A percentile compares a stretch with the other conserved stretches of the same genome.
These are phyloP conservation scores for Lysiphlebus fabarum DNA, from an alignment of 1,140 invertebrate genomes.

Conservation along the genomic window DNA sequence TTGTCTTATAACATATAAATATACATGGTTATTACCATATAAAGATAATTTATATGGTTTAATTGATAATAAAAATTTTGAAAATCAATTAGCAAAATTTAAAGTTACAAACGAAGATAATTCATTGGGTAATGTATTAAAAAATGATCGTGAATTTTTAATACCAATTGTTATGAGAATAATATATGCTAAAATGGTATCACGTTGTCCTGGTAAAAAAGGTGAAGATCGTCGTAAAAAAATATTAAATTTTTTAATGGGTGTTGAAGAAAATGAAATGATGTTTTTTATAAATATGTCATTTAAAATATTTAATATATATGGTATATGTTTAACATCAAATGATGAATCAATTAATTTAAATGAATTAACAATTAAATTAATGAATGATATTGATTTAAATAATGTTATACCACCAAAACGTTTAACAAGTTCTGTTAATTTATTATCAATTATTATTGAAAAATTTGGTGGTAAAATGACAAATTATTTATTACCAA, in stretches of 20 bases:
- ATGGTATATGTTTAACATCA: slow-evolving; percentile 55
- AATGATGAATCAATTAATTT: slow-evolving; percentile 40
- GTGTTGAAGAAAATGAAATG: slow-evolving; percentile 75
- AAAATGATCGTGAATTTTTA: slow-evolving; percentile 70
- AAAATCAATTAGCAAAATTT: slow-evolving; percentile 77
- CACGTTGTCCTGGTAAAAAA: slow-evolving; percentile 67
- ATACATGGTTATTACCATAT: slow-evolving; percentile 73
- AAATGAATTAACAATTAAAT: slow-evolving; percentile 49
- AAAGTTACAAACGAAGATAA: slow-evolving; percentile 65
- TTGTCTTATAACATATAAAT: slow-evolving; percentile 81
- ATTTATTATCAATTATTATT: slow-evolving; percentile 75
- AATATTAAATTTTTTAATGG: slow-evolving; percentile 81
- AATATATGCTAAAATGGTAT: slow-evolving; percentile 85
- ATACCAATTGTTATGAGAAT: slow-evolving; percentile 82
- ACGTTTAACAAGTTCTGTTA: slow-evolving; percentile 70
- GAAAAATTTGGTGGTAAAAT: slow-evolving; percentile 81
- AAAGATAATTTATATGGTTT: slow-evolving; percentile 73
- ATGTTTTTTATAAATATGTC: slow-evolving; percentile 78
- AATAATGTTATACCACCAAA: slow-evolving; percentile 67
- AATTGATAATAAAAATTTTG: slow-evolving; percentile 84
- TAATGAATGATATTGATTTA: slow-evolving; percentile 57
- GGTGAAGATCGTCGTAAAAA: slow-evolving; percentile 72
- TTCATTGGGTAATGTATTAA: slow-evolving; percentile 60
- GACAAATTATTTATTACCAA: slow-evolving; percentile 62
- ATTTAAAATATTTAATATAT: slow-evolving; percentile 70